Evolutionary conservation across 2,888 invertebrate species (phyloP).

Genomic region (Seira musarum): DNA sequence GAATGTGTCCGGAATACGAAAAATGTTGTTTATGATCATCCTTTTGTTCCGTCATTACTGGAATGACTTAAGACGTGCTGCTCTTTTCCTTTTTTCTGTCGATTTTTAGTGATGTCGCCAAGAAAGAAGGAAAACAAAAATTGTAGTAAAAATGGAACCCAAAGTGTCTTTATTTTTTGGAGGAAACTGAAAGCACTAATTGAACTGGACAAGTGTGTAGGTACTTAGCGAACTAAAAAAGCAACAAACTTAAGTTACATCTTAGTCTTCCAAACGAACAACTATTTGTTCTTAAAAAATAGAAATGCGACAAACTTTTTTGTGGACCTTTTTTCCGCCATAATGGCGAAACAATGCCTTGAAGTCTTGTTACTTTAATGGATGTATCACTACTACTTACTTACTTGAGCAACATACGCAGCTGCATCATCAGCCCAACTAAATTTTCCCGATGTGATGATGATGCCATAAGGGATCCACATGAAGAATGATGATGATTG

Average conservation of each 20-base stretch:
- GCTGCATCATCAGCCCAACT: neutral
- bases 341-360: neutral
- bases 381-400: neutral
- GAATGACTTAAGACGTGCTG: neutral
- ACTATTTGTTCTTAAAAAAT: neutral
- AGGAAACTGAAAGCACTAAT: slow-evolving; percentile 14
- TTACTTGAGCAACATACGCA: neutral
- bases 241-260: too few relatives aligned
- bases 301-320: neutral
- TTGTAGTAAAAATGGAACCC: neutral
- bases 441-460: neutral
- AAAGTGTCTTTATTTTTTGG: neutral
- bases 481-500: neutral
- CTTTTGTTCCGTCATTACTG: neutral
- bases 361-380: neutral
- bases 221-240: neutral
- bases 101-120: neutral
- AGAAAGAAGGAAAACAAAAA: neutral
- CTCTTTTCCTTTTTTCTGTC: neutral
- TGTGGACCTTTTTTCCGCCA: too few relatives aligned
- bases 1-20: slow-evolving; percentile 23
- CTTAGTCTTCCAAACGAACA: too few relatives aligned
- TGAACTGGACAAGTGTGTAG: slow-evolving; percentile 21
- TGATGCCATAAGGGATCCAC: neutral
- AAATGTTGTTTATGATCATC: neutral